These are phyloP conservation scores for Brachionus angularis DNA, from an alignment of 1,140 invertebrate genomes.

Conservation along the genomic window DNA sequence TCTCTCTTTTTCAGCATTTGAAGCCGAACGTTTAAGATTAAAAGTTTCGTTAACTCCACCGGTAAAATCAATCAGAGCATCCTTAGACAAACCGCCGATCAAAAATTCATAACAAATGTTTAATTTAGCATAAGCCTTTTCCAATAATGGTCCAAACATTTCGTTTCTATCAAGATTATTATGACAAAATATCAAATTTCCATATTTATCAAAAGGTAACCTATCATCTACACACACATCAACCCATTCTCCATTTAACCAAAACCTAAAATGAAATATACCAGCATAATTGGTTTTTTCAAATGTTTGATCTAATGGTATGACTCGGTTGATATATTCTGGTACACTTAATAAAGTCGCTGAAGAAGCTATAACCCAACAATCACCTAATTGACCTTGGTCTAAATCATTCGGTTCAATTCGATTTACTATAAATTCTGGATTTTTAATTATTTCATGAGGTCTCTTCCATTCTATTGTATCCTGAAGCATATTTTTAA, in stretches of 20 bases:
- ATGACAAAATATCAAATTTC: conserved; percentile 55
- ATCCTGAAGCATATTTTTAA: conserved; percentile 39
- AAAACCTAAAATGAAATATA: conserved; percentile 58
- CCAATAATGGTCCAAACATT: conserved; percentile 60
- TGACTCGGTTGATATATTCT: not conserved
- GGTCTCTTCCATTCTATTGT: conserved; percentile 18
- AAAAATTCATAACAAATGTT: conserved; percentile 53
- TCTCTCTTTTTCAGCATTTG: no score
- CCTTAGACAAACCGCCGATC: conserved; percentile 60
- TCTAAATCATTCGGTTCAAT: conserved; percentile 11
- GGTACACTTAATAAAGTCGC: not conserved
- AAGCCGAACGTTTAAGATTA: not conserved
- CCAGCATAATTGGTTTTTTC: conserved; percentile 48
- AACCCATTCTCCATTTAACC: conserved; percentile 60
- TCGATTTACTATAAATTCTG: conserved; percentile 22
- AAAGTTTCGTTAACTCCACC: conserved; percentile 54
- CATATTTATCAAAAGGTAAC: conserved; percentile 50
- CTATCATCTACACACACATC: conserved; percentile 59
- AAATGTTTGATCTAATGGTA: conserved; percentile 40
- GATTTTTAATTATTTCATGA: conserved; percentile 5
- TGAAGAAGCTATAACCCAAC: conserved; percentile 25
- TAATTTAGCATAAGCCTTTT: conserved; percentile 61
- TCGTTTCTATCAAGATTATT: conserved; percentile 57
- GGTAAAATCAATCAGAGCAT: conserved; percentile 62
- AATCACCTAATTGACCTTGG: conserved; percentile 13